Conservation (phyloP, 2,113 vertebrate species). For the Bombycilla garrulus region DNA sequence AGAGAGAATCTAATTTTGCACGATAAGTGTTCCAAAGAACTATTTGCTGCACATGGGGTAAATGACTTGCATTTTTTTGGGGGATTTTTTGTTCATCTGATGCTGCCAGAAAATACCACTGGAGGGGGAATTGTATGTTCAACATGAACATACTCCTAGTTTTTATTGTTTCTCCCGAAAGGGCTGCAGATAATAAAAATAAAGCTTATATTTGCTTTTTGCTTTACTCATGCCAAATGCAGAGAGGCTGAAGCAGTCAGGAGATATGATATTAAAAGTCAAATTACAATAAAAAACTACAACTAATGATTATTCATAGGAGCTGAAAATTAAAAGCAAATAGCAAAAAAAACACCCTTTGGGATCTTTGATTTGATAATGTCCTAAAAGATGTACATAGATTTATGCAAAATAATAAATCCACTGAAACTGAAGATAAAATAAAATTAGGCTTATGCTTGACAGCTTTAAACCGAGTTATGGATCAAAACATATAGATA, state of each 20-base stretch:
- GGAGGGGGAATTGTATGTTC: neutral
- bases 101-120: constrained; percentile 22
- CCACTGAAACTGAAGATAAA: neutral
- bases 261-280: constrained; percentile 41
- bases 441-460: neutral
- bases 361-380: neutral
- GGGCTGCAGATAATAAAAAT: constrained; percentile 54
- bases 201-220: constrained; percentile 43
- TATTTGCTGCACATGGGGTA: constrained; percentile 9
- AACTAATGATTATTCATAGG: neutral
- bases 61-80: constrained; percentile 7
- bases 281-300: constrained; percentile 21
- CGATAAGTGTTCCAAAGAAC: constrained; percentile 24
- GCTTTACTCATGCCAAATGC: neutral
- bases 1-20: constrained; percentile 52
- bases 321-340: constrained; percentile 60
- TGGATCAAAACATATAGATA: neutral
- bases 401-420: constrained; percentile 1
- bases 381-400: neutral
- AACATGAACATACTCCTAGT: neutral
- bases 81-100: constrained; percentile 37
- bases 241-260: neutral
- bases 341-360: neutral
- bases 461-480: neutral
- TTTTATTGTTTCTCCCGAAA: constrained; percentile 23